Conservation (phyloP, 2,888 invertebrate genomes). For the Matsumyia berberina region DNA sequence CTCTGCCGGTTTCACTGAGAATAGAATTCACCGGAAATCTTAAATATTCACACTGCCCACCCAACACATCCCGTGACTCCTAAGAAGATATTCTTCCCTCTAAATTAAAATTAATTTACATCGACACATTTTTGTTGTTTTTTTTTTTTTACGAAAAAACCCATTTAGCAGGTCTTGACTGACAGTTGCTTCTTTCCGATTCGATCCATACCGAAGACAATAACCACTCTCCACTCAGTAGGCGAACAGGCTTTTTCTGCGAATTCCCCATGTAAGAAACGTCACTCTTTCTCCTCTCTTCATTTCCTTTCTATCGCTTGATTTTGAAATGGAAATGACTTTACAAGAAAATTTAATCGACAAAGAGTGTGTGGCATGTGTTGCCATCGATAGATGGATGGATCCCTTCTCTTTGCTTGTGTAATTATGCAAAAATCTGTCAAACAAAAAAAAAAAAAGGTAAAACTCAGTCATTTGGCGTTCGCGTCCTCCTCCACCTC, state of each 20-base stretch:
- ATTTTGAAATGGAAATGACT: conserved; percentile 9
- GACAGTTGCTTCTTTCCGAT: conserved; percentile 6
- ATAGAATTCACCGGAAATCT: conserved; percentile 6
- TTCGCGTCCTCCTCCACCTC: neutral
- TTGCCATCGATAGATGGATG: conserved; percentile 14
- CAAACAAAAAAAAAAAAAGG: too few species aligned
- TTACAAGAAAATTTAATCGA: conserved; percentile 15
- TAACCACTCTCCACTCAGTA: conserved; percentile 1
- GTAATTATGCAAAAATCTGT: conserved; percentile 52
- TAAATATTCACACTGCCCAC: neutral
- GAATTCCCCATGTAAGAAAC: neutral
- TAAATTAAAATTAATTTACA: conserved; percentile 24
- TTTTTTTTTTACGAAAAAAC: conserved; percentile 1
- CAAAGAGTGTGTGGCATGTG: conserved; percentile 27
- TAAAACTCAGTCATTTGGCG: conserved; percentile 32
- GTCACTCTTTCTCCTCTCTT: conserved; percentile 1
- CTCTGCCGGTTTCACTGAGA: neutral
- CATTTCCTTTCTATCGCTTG: neutral
- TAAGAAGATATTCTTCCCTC: neutral
- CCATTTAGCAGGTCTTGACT: conserved; percentile 41
- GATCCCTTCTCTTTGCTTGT: conserved; percentile 12
- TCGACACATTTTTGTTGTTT: too few species aligned
- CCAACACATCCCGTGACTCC: neutral
- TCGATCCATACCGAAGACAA: neutral
- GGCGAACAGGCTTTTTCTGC: conserved; percentile 29